These are phyloP conservation scores for Helobdella robusta DNA, from an alignment of 2,888 invertebrate genomes.

Conservation along the genomic window DNA sequence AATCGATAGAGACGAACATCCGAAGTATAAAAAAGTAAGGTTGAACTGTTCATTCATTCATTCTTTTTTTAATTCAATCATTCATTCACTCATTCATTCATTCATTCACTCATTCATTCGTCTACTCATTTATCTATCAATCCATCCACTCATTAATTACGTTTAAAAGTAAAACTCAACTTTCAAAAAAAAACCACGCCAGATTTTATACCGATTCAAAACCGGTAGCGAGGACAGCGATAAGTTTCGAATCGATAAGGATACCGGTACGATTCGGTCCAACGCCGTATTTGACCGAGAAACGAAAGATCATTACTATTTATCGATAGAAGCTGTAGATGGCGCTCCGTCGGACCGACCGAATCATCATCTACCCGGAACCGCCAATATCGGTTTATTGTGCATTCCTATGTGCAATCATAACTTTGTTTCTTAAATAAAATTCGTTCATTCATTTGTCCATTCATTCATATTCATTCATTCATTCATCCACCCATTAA, in stretches of 20 bases:
- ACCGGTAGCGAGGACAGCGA: conserved; percentile 28
- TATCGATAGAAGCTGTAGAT: conserved; percentile 91
- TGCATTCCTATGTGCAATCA: too few relatives aligned
- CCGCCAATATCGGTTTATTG: conserved; percentile 82
- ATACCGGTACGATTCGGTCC: conserved; percentile 89
- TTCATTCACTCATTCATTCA: background rate
- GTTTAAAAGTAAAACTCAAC: too few relatives aligned
- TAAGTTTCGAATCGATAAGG: conserved; percentile 80
- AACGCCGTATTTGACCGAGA: conserved; percentile 92
- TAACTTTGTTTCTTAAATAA: too few relatives aligned
- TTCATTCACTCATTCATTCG: background rate
- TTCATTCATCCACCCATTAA: too few relatives aligned
- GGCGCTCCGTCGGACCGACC: conserved; percentile 84
- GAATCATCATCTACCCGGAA: conserved; percentile 67
- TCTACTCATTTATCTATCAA: background rate
- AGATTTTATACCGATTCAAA: conserved; percentile 34
- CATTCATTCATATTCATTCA: too few relatives aligned
- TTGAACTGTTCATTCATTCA: background rate
- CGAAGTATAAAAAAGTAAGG: conserved; percentile 40
- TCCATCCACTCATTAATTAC: too few relatives aligned
- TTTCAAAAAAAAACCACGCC: too few relatives aligned
- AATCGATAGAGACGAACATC: conserved; percentile 42
- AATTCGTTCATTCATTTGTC: too few relatives aligned
- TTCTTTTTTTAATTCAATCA: background rate
- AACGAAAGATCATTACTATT: conserved; percentile 84